A percentile compares a stretch with the other conserved stretches of the same genome.
Evolutionary conservation across 30 jellyfish, hydroid and myxozoan species (phyloP).

Genomic region (Hydractinia echinata): DNA sequence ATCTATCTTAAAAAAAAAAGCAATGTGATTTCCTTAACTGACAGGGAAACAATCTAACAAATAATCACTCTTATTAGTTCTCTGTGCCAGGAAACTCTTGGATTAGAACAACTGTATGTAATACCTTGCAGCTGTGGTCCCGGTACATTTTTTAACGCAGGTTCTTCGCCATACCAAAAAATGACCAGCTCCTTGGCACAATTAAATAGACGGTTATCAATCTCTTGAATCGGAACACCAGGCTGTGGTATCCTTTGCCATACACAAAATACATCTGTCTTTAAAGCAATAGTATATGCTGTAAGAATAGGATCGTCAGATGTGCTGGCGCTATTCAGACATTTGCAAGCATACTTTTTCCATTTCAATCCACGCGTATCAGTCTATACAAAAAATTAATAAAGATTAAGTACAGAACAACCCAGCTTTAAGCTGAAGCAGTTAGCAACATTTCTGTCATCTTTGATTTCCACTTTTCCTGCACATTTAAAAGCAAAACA

Average conservation of each 20-base stretch:
- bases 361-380: slow-evolving; percentile 86
- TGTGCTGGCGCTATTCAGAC: slow-evolving; percentile 34
- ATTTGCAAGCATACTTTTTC: slow-evolving; percentile 62
- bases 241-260: slow-evolving; percentile 57
- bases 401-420: neutral
- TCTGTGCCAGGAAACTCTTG: too few species aligned
- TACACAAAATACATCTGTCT: slow-evolving; percentile 65
- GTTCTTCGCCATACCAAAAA: slow-evolving; percentile 97
- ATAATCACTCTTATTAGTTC: too few species aligned
- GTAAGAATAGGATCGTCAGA: slow-evolving; percentile 79
- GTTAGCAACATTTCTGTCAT: neutral
- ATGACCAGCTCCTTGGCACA: slow-evolving; percentile 62
- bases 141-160: slow-evolving; percentile 48
- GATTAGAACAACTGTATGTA: neutral
- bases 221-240: slow-evolving; percentile 38
- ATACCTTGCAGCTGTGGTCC: slow-evolving; percentile 62
- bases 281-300: slow-evolving; percentile 72
- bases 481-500: neutral
- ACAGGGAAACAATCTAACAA: too few species aligned
- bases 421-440: neutral
- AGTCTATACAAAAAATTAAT: slow-evolving; percentile 47
- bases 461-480: neutral
- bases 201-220: slow-evolving; percentile 29
- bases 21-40: too few species aligned
- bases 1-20: too few species aligned